phyloP scores from a whole-genome alignment of 2,113 vertebrate species.

The Mandrillus leucophaeus region DNA sequence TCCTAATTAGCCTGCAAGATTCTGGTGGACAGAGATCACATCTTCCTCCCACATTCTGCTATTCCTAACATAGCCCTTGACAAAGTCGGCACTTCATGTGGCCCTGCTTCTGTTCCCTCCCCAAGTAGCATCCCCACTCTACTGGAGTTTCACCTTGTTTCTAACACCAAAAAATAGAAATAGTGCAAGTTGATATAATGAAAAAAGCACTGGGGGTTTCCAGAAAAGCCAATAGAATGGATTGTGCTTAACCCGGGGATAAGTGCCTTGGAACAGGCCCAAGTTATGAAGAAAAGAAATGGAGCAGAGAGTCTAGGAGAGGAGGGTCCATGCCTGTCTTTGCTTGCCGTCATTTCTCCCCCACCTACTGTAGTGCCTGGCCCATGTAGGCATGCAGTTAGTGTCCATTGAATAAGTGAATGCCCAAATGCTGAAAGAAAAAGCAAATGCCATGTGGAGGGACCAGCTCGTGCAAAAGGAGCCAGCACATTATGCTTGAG shows the following conservation, averaged over 20 bases:
- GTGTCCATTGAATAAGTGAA: neutral
- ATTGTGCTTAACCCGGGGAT: neutral
- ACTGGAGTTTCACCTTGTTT: neutral
- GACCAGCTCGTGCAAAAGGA: neutral
- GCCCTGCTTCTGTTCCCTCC: neutral
- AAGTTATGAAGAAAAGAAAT: neutral
- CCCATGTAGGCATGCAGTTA: neutral
- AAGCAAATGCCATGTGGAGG: neutral
- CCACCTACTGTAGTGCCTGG: neutral
- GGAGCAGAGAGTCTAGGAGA: neutral
- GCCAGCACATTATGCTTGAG: neutral
- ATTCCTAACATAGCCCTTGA: neutral
- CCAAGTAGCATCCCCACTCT: too few relatives aligned
- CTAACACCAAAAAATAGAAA: neutral
- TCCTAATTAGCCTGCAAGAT: neutral
- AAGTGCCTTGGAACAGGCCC: neutral
- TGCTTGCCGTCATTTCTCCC: neutral
- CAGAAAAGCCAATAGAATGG: neutral
- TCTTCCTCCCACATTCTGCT: neutral
- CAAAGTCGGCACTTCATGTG: rapidly evolving
- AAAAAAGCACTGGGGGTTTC: neutral
- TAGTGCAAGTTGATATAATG: neutral
- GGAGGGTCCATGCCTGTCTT: neutral
- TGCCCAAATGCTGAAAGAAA: neutral
- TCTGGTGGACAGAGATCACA: neutral